Evolutionary conservation across 2,888 invertebrate genomes (phyloP).

Genomic region (Stictocephala bisonia): DNA sequence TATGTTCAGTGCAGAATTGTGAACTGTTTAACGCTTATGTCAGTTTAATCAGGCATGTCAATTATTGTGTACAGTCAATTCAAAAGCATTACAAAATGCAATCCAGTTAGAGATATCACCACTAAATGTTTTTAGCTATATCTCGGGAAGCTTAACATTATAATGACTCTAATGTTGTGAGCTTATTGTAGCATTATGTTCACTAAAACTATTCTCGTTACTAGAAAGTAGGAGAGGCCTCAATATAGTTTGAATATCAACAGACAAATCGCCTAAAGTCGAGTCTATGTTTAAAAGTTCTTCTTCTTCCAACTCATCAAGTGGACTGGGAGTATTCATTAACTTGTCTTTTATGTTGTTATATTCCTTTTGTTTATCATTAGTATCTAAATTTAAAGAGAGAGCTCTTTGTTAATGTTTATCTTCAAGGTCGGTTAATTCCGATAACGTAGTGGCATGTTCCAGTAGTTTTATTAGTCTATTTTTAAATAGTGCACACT

Average conservation of each 20-base stretch:
- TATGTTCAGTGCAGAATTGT: conserved; percentile 12
- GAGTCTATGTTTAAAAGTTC: not conserved
- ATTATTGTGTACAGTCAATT: conserved; percentile 13
- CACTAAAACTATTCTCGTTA: conserved; percentile 1
- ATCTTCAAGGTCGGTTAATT: not conserved
- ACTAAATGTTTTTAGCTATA: conserved; percentile 13
- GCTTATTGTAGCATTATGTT: not conserved
- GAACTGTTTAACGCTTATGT: conserved; percentile 20
- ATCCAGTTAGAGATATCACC: conserved; percentile 20
- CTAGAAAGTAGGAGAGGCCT: not conserved
- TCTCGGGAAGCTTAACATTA: conserved; percentile 11
- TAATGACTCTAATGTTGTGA: not conserved
- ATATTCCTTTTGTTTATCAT: conserved; percentile 16
- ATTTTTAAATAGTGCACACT: not conserved
- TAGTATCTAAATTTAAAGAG: not conserved
- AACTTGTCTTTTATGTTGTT: conserved; percentile 3
- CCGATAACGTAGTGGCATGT: not conserved
- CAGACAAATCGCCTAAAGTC: not conserved
- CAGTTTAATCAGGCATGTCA: conserved; percentile 16
- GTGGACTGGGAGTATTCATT: conserved; percentile 2
- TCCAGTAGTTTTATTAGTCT: not conserved
- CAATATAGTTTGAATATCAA: conserved; percentile 5
- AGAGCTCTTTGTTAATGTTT: conserved; percentile 12
- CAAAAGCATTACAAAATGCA: conserved; percentile 10
- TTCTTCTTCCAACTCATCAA: not conserved